Base-by-base conservation (phyloP, 1,140 invertebrate genomes). In the Penaeus chinensis region DNA sequence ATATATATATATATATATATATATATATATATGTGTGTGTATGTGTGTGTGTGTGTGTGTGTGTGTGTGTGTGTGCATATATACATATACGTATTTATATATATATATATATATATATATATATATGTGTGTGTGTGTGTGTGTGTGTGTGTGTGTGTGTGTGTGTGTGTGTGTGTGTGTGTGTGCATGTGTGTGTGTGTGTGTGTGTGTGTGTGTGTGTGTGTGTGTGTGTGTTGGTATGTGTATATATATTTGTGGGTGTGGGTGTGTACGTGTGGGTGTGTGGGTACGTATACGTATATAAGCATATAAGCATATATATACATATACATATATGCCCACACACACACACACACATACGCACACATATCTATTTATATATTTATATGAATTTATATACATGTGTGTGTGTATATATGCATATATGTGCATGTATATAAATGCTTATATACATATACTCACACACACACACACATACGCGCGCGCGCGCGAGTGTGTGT, bases 1-100 rank as follows among this genome's bases (percentile, higher is more conserved):
- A 66, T 66, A 66, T 66, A 66, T 66, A 66, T 66, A 66, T 66
- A 66, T 66, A 66, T 66, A 66, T 66, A 66, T 66, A 66, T 66
- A 66, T 19, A 66, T 66, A 66, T 66, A 66, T 66, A 66, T 66
- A 71, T 24, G 10, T 10, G 5, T 24, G 27, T 71, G 27, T 71
- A 71, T 71, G 10, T 71, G 18, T 71, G 19, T 71, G 19, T 71
- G 19, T 71, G 19, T 71, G 19, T 71, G 18, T 71, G 27, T 71
- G 27, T 71, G 27, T 71, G 27, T 71, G 1, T 3, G 1, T 71
- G 24, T 71, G 24, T 71, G 24, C 18, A n/a, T 71, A 22, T 22
- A 71, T 71, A 71, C 24, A n/a, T 71, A 71, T 71, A 71, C 24
- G 24, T 71, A 71, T 71, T 1, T 71, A 71, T 71, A n/a, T 71